Conservation (phyloP, 2,113 vertebrate genomes). For the Anguilla japonica region DNA sequence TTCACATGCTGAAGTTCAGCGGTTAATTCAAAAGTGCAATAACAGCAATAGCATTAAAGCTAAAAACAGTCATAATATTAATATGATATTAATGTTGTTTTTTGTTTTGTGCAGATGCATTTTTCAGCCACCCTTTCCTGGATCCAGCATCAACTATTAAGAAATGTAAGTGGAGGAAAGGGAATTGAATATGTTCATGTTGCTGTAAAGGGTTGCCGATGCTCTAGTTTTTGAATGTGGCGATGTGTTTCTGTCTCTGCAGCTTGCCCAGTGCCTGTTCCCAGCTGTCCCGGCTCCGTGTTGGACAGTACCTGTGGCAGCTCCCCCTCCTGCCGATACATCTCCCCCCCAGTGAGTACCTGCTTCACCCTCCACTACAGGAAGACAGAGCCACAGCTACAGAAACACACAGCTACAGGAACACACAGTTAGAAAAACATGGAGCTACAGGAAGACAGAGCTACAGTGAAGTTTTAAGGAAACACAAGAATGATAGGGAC, state of each 20-base stretch:
- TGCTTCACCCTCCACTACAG: neutral
- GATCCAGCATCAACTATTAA: slow-evolving; percentile 84
- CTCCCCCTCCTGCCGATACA: slow-evolving; percentile 87
- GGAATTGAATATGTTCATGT: neutral
- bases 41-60: neutral
- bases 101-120: slow-evolving; percentile 75
- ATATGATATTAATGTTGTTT: neutral
- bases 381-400: neutral
- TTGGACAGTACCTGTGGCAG: slow-evolving; percentile 84
- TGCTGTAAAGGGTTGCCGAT: neutral
- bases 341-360: slow-evolving; percentile 89
- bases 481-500: too few species aligned
- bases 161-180: slow-evolving; percentile 80
- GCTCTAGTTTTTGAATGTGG: neutral
- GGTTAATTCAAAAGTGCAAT: neutral
- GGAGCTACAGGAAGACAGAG: neutral
- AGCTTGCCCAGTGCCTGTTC: slow-evolving; percentile 94
- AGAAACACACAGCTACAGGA: slow-evolving; percentile 11
- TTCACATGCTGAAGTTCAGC: neutral
- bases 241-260: slow-evolving; percentile 8
- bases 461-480: too few species aligned
- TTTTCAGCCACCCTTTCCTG: slow-evolving; percentile 93
- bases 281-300: slow-evolving; percentile 73
- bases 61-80: neutral
- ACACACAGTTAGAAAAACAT: neutral